phyloP scores from a whole-genome alignment of 64 coral and sea anemone genomes.

The Pachyseris speciosa region DNA sequence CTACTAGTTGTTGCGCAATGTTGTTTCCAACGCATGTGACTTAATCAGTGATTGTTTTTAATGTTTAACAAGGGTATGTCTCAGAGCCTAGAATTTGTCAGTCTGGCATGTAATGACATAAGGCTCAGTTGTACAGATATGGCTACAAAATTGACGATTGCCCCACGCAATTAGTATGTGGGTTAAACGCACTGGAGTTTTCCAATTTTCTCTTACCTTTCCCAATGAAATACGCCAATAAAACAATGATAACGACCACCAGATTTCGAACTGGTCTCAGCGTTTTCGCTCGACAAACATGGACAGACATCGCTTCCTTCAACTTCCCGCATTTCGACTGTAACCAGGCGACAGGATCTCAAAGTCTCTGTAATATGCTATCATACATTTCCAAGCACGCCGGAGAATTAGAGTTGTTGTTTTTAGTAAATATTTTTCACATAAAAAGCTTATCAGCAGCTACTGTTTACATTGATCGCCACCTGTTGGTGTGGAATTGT shows the following conservation, averaged over 20 bases:
- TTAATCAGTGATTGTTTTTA: no score
- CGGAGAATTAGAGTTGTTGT: not conserved
- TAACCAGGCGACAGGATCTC: not conserved
- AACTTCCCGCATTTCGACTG: not conserved
- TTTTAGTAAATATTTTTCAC: not conserved
- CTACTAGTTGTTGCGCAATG: no score
- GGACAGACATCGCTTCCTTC: not conserved
- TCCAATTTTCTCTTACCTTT: slow-evolving; percentile 1
- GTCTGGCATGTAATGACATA: no score
- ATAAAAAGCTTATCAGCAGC: not conserved
- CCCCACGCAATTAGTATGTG: not conserved
- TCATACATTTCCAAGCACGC: not conserved
- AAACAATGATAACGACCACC: not conserved
- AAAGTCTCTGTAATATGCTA: not conserved
- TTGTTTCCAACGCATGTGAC: no score
- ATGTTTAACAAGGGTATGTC: no score
- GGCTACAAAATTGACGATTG: no score
- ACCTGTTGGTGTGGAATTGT: not conserved
- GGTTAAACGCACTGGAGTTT: not conserved
- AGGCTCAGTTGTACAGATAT: no score
- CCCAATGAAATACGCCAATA: not conserved
- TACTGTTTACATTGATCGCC: not conserved
- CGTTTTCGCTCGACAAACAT: not conserved
- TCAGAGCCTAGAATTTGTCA: no score
- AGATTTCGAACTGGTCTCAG: not conserved